phyloP scores from a whole-genome alignment of 2,888 invertebrate genomes.

The Oscheius sp. region DNA sequence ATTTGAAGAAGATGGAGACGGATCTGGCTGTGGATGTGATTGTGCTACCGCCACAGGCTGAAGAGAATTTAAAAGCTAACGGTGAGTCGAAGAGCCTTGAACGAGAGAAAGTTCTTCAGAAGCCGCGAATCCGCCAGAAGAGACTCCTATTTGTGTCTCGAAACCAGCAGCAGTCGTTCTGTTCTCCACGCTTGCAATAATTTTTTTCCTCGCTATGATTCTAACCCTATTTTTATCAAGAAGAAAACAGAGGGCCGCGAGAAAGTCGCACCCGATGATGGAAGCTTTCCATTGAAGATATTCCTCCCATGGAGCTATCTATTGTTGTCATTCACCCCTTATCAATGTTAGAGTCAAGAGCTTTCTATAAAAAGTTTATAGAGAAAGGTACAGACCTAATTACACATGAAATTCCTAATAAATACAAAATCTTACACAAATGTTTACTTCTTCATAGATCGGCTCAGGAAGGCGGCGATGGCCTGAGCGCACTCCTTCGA shows the following conservation, averaged over 20 bases:
- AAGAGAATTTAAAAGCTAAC: conserved; percentile 32
- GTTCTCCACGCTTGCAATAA: not conserved
- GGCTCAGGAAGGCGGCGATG: not conserved
- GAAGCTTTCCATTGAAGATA: conserved; percentile 18
- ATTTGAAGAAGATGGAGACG: conserved; percentile 63
- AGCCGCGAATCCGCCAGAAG: not conserved
- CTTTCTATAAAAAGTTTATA: no score
- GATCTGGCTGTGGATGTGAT: conserved; percentile 68
- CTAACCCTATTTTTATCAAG: conserved; percentile 6
- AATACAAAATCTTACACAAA: no score
- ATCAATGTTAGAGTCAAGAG: no score
- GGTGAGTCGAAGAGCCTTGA: no score
- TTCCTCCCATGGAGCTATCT: not conserved
- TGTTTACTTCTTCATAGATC: no score
- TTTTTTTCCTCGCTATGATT: not conserved
- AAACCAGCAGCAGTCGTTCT: conserved; percentile 7
- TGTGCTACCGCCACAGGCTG: conserved; percentile 63
- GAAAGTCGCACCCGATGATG: conserved; percentile 22
- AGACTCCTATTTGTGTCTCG: conserved; percentile 10
- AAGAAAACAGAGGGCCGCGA: not conserved
- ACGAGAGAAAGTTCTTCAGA: no score
- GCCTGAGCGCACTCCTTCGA: not conserved
- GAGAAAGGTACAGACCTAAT: no score
- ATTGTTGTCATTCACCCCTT: no score
- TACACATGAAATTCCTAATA: no score